Evolutionary conservation across 2,113 vertebrate genomes (phyloP), one percentile per base, ranked within the genome.

Genomic region (Aix galericulata): DNA sequence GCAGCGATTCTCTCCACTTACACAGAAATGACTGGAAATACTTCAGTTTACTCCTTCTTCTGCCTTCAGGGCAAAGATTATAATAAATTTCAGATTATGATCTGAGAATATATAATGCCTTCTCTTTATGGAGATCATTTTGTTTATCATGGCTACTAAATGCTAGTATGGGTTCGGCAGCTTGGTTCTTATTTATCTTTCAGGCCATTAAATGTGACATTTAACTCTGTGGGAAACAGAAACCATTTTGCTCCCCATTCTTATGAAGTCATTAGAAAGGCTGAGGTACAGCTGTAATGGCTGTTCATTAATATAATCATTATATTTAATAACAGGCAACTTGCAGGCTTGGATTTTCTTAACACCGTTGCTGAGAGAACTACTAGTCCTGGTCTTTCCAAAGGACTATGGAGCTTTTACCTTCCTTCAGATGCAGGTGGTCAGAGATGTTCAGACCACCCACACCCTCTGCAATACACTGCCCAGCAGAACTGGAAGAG

Each of bases 191-290:
- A 79, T 74, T 94, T 77, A 53, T 93, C 62, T 91, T 87, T 83
- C 66, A 83, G 79, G 56, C 12, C 52, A 86, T 83, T 67, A 91
- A 80, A 91, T 71, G 8, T 88, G 85, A 67, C 74, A 71, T 73
- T 87, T 46, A 26, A 79, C 50, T 92, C 40, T 67, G 58, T 26
- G 59, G 50, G 55, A 94, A 94, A 82, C 31, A 88, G 44, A 91
- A 88, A 91, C 85, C 0, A 67, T 82, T 93, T 89, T 88, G 67
- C 91, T 87, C 78, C 50, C 94, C 17, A 0, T 83, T 31, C 67
- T 82, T 94, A 72, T 94, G 72, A 91, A 95, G 82, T 67, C n/a
- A 62, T 66, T 91, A 74, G 46, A 89, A 89, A 95, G 9, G 53
- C 71, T 71, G 68, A 94, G 34, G 46, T 77, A 82, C 32, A 31